Base-by-base conservation (phyloP, 2,113 vertebrate genomes). In the Eupsittula cactorum region DNA sequence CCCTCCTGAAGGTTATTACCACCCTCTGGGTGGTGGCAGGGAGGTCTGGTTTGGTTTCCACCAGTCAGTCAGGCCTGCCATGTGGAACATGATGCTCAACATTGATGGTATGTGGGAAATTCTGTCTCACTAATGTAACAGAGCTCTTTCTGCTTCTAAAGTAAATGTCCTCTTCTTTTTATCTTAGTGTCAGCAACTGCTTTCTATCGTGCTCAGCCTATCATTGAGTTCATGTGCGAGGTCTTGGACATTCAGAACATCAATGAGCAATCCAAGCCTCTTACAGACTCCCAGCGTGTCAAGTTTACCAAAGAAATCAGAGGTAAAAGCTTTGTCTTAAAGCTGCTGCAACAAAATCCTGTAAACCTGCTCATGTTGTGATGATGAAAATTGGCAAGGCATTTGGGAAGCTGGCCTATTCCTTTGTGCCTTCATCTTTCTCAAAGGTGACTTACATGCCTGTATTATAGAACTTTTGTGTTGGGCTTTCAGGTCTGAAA, bases 11-110 rank as follows among this genome's bases (percentile, higher is more conserved):
- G 99, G 99, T 50, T 99, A 99, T 73, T 99, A 99, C 96, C 99
- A 99, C 97, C 99, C 99, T n/a, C 97, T 99, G 74, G 99, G 99
- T 25, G 99, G 99, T 11, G 99, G 99, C 59, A 98, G 99, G 90
- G 99, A 99, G 95, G 99, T 99, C 75, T 99, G 99, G 99, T 99
- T 99, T 39, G 99, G 99, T 35, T 99, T 99, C 96, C 99, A 99
- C 96, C 99, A 99, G 98, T 99, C 99, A 0, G 99, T 99, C 97
- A 98, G 99, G 46, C 99, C 99, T 46, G 99, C 99, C 76, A 99
- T 99, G 99, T 99, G 99, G 99, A 99, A 99, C 96, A 99, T 99
- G 99, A 99, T 99, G 99, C 99, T 99, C 84, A 99, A 99, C 95
- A 99, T 99, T 2, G 99, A 99, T 25, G 99, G 99, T 99, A 96